Percentiles rank a stretch among this genome's conserved stretches.
These are phyloP conservation scores for Melanotus villosus DNA, from an alignment of 2,888 invertebrate species.

Conservation along the genomic window DNA sequence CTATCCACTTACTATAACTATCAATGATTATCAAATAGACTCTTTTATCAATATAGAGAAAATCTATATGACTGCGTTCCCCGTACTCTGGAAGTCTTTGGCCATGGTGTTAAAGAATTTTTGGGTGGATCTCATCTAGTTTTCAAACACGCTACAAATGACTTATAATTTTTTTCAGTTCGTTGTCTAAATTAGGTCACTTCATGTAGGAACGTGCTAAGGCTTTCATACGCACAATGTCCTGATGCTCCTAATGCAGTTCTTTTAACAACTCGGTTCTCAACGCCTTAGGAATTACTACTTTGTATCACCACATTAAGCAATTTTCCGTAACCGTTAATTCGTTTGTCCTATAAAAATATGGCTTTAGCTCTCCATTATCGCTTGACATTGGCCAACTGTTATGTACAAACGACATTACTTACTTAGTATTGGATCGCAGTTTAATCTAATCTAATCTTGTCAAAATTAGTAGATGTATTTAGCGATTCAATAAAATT, in stretches of 20 bases:
- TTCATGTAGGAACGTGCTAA: background rate
- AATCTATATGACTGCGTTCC: background rate
- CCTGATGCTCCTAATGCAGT: background rate
- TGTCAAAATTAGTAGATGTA: background rate
- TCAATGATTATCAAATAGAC: background rate
- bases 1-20: background rate
- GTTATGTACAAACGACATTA: background rate
- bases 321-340: background rate
- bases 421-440: background rate
- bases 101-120: background rate
- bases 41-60: background rate
- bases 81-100: background rate
- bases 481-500: background rate
- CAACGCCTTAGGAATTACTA: background rate
- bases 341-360: background rate
- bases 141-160: no score
- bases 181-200: background rate
- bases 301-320: background rate
- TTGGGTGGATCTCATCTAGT: background rate
- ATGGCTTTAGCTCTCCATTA: background rate
- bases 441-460: background rate
- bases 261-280: background rate
- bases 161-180: background rate
- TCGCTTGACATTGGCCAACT: background rate
- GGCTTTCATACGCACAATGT: background rate